Evolutionary conservation across 2,113 vertebrate species (phyloP).

Genomic region (Beaufortia kweichowensis): DNA sequence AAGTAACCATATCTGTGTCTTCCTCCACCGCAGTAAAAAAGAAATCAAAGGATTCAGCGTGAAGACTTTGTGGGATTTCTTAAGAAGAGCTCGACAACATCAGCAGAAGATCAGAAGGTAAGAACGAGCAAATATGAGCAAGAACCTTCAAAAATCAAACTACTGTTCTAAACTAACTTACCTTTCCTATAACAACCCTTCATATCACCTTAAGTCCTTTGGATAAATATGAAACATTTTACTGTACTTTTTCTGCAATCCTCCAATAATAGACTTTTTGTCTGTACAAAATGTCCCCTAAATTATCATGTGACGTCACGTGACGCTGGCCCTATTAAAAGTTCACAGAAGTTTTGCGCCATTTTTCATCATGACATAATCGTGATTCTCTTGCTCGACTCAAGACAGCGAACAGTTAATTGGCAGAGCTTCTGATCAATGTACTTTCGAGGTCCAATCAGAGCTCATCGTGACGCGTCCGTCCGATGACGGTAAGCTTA

Average conservation of each 20-base stretch:
- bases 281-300: neutral
- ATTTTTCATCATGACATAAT: no score
- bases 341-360: neutral
- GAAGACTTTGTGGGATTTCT: neutral
- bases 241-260: neutral
- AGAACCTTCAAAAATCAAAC: constrained; percentile 1
- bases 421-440: constrained; percentile 4
- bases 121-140: neutral
- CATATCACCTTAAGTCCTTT: neutral
- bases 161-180: neutral
- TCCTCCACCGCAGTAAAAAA: constrained; percentile 15
- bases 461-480: constrained; percentile 78
- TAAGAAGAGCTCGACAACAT: neutral
- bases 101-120: constrained; percentile 8
- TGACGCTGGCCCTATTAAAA: neutral
- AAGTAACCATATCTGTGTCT: neutral
- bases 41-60: constrained; percentile 12
- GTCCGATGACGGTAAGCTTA: constrained; percentile 83
- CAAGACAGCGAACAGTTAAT: constrained; percentile 15
- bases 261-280: neutral
- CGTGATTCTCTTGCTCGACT: no score
- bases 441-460: constrained; percentile 64
- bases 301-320: neutral
- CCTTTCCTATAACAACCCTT: neutral
- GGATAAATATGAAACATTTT: neutral